phyloP scores from a whole-genome alignment of 2,888 invertebrate genomes.

The Tetranychus piercei region DNA sequence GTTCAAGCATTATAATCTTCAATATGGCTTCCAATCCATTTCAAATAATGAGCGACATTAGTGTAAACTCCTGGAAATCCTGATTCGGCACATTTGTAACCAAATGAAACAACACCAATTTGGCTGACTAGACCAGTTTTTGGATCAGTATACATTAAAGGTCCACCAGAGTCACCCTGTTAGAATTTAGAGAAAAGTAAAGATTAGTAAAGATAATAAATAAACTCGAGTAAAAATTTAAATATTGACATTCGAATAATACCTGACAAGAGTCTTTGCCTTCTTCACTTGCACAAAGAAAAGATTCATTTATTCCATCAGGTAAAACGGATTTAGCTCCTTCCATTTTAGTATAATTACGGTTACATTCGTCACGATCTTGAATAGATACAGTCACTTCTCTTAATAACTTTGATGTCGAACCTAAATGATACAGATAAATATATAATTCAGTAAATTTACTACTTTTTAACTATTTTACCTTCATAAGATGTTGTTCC shows the following conservation, averaged over 20 bases:
- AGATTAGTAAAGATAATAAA: neutral
- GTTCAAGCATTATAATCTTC: constrained; percentile 3
- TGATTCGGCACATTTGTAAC: constrained; percentile 42
- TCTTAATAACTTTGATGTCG: constrained; percentile 5
- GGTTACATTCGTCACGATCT: constrained; percentile 4
- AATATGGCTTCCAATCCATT: constrained; percentile 13
- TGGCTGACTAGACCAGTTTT: constrained; percentile 28
- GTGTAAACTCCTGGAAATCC: constrained; percentile 53
- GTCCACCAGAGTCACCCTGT: constrained; percentile 57
- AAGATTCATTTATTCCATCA: constrained; percentile 12
- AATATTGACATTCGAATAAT: neutral
- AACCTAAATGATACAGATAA: neutral
- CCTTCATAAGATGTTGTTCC: constrained; percentile 19
- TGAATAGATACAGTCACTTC: constrained; percentile 17
- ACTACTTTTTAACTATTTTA: neutral
- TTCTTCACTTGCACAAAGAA: constrained; percentile 14
- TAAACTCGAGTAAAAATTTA: neutral
- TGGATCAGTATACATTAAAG: constrained; percentile 44
- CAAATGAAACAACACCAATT: constrained; percentile 46
- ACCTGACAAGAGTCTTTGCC: constrained; percentile 19
- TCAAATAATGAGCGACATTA: constrained; percentile 37
- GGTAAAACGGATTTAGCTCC: neutral
- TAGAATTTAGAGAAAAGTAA: too few relatives aligned
- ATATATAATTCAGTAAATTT: neutral
- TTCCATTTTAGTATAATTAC: constrained; percentile 6